Evolutionary conservation across 1,140 invertebrate genomes (phyloP).

Genomic region (Orius laevigatus): DNA sequence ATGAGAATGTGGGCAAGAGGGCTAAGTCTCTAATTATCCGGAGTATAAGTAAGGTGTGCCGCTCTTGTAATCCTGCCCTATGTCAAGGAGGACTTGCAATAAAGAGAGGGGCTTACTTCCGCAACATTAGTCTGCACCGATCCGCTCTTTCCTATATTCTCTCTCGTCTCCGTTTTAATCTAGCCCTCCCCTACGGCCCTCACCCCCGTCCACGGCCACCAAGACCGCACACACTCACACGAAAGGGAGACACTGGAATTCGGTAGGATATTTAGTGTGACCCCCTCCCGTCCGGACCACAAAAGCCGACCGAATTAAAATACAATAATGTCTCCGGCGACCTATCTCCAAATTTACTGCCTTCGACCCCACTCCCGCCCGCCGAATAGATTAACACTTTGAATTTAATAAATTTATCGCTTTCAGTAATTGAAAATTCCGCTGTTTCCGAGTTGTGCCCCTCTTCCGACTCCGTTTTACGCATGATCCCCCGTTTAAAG

Average conservation of each 20-base stretch:
- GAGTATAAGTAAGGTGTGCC: slow-evolving; percentile 6
- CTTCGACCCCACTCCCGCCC: background rate
- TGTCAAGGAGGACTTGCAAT: slow-evolving; percentile 3
- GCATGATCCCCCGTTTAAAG: background rate
- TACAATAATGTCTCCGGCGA: background rate
- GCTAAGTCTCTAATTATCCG: slow-evolving; percentile 6
- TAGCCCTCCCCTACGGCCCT: background rate
- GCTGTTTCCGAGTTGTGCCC: background rate
- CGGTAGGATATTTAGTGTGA: slow-evolving; percentile 1
- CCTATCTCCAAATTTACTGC: slow-evolving; percentile 3
- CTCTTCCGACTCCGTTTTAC: background rate
- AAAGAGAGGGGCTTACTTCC: slow-evolving; percentile 3
- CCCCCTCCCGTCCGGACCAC: background rate
- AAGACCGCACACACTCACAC: no score
- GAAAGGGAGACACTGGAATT: no score
- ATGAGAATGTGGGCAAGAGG: slow-evolving; percentile 5
- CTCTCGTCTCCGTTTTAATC: background rate
- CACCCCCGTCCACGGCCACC: background rate
- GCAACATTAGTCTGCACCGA: slow-evolving; percentile 4
- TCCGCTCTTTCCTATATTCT: slow-evolving; percentile 3
- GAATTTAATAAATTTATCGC: slow-evolving; percentile 7
- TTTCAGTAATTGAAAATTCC: slow-evolving; percentile 4
- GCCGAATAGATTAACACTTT: slow-evolving; percentile 1
- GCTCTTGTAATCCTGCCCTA: slow-evolving; percentile 4
- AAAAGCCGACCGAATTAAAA: slow-evolving; percentile 2